Conservation (phyloP, 2,888 invertebrate species). For the Anthrax anthrax region DNA sequence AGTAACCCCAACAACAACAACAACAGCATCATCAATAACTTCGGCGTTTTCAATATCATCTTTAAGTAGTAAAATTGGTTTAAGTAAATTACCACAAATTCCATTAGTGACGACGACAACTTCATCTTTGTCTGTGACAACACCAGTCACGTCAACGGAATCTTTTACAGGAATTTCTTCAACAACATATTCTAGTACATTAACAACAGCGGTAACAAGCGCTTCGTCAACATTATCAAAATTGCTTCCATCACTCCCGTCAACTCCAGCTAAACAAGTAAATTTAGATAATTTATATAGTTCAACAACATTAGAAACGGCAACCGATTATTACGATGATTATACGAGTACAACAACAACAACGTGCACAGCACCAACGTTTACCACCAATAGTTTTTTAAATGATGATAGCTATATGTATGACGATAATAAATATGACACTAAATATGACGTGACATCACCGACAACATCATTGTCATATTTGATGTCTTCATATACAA, state of each 20-base stretch:
- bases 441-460: conserved; percentile 7
- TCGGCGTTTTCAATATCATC: background rate
- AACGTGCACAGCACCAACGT: conserved; percentile 1
- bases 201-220: background rate
- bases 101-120: conserved; percentile 4
- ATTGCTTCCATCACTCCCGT: conserved; percentile 2
- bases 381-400: conserved; percentile 2
- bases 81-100: conserved; percentile 5
- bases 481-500: conserved; percentile 13
- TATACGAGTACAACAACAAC: conserved; percentile 1
- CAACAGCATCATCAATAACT: background rate
- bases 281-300: conserved; percentile 3
- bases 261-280: conserved; percentile 2
- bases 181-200: background rate
- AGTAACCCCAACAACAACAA: background rate
- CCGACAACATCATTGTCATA: conserved; percentile 18
- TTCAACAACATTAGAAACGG: background rate
- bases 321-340: conserved; percentile 3
- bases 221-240: background rate
- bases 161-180: background rate
- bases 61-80: background rate
- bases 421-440: conserved; percentile 7
- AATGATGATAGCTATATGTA: conserved; percentile 1
- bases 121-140: conserved; percentile 16
- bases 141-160: background rate